Conservation (phyloP, 2,113 vertebrate species). For the Grallaria varia region DNA sequence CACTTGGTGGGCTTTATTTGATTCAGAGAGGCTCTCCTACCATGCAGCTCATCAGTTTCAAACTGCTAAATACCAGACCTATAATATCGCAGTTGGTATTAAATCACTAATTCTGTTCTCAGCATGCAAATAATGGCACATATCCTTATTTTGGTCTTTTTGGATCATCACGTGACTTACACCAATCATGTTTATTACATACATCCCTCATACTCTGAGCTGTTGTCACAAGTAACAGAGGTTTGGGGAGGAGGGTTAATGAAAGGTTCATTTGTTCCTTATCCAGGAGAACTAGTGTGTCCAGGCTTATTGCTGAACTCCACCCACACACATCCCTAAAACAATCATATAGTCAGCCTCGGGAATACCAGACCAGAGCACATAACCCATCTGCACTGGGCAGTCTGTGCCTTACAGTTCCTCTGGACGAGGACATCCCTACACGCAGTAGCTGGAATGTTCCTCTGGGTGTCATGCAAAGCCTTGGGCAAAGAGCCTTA, state of each 20-base stretch:
- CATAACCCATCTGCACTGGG: fast-evolving
- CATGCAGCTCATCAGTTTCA: background rate
- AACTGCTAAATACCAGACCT: background rate
- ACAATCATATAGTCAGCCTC: fast-evolving
- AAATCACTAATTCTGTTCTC: background rate
- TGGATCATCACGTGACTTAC: background rate
- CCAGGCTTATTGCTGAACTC: background rate
- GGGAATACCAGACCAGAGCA: background rate
- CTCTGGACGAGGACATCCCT: background rate
- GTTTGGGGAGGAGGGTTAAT: background rate
- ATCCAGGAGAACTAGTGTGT: background rate
- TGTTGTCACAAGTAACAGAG: background rate
- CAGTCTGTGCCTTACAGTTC: background rate
- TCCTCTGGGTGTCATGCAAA: constrained; percentile 51
- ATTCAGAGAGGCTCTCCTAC: background rate
- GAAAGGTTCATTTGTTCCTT: background rate
- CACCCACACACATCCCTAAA: background rate
- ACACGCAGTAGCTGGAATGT: background rate
- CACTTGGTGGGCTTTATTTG: background rate
- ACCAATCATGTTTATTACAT: background rate
- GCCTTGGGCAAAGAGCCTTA: background rate
- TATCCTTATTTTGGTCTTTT: background rate
- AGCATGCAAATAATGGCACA: background rate
- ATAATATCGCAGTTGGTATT: background rate
- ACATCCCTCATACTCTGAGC: background rate